Base-by-base conservation (phyloP, 2,113 vertebrate genomes). In the Phodopus roborovskii region DNA sequence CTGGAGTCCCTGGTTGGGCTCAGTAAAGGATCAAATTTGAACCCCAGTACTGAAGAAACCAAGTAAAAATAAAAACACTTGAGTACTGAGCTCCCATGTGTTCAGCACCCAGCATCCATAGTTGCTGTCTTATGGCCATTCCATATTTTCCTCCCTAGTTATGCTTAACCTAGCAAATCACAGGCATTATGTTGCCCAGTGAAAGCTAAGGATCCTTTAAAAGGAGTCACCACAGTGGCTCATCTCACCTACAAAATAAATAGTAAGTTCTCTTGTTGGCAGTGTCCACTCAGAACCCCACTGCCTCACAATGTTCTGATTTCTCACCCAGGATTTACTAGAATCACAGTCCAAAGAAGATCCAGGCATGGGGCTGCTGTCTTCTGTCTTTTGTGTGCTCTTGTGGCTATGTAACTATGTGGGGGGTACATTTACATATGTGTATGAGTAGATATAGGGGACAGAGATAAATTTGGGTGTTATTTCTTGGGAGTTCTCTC, bases 81-180 rank as follows among this genome's bases (percentile, higher is more conserved):
- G 64, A 58, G 9, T 19, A 15, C 11, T n/a, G 45, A 64, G 7
- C n/a, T n/a, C 30, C 30, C 30, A 15, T 0, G 0, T 42, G 11
- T 9, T 39, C 0, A 0, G 70, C 11, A 9, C 56, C 17, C 6
- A 0, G 33, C 12, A 0, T 36, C 64, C 0, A 4, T 7, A 5
- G 16, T 48, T 53, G 5, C 7, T 24, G 0, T 9, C 45, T 4
- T 0, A 2, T 28, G 48, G 19, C 24, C 24, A 0, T 15, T 11
- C 36, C 0, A 1, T 6, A 13, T 19, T 2, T 13, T 7, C 0
- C n/a, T 48, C 22, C 68, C 64, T 22, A 53, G 42, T 48, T 85
- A 45, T 6, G 60, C 28, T 33, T 48, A 26, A 9, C 16, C 83
- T 66, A 66, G 82, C 33, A 48, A 64, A 15, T 91, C 42, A 42